phyloP scores from a whole-genome alignment of 1,140 invertebrate species.

The Battus philenor region DNA sequence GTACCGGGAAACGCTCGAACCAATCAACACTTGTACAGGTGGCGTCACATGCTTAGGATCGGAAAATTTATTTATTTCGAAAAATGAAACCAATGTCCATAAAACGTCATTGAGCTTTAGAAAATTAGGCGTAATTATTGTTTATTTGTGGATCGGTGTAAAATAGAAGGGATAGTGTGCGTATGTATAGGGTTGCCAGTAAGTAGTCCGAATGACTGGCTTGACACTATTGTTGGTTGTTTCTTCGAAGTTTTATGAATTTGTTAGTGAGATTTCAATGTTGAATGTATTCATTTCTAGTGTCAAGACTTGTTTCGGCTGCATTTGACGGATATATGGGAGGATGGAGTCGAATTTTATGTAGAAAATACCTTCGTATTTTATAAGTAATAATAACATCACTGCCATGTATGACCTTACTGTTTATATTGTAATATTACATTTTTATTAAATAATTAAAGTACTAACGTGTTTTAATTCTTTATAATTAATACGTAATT shows the following conservation, averaged over 20 bases:
- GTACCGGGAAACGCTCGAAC: slow-evolving; percentile 31
- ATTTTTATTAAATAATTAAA: slow-evolving; percentile 68
- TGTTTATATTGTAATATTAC: slow-evolving; percentile 72
- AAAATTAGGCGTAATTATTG: slow-evolving; percentile 48
- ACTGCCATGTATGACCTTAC: slow-evolving; percentile 75
- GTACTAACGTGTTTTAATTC: slow-evolving; percentile 31
- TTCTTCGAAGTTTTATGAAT: slow-evolving; percentile 65
- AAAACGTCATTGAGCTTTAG: slow-evolving; percentile 19
- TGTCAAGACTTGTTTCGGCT: slow-evolving; percentile 22
- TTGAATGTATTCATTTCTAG: slow-evolving; percentile 47
- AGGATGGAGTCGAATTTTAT: slow-evolving; percentile 39
- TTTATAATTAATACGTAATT: too few species aligned
- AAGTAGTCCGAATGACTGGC: slow-evolving; percentile 23
- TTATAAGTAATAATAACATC: slow-evolving; percentile 66
- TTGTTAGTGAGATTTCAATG: slow-evolving; percentile 59
- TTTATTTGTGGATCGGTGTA: slow-evolving; percentile 47
- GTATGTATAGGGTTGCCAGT: slow-evolving; percentile 50
- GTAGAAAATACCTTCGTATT: slow-evolving; percentile 53
- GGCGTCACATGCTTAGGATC: slow-evolving; percentile 39
- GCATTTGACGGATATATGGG: slow-evolving; percentile 14
- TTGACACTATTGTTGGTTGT: slow-evolving; percentile 58
- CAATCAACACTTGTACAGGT: slow-evolving; percentile 24
- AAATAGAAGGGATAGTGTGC: slow-evolving; percentile 37
- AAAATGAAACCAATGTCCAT: slow-evolving; percentile 5
- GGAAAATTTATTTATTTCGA: slow-evolving; percentile 24